A percentile compares a stretch with the other conserved stretches of the same genome.
Evolutionary conservation across 1,140 invertebrate species (phyloP).

Genomic region (Steinernema feltiae): DNA sequence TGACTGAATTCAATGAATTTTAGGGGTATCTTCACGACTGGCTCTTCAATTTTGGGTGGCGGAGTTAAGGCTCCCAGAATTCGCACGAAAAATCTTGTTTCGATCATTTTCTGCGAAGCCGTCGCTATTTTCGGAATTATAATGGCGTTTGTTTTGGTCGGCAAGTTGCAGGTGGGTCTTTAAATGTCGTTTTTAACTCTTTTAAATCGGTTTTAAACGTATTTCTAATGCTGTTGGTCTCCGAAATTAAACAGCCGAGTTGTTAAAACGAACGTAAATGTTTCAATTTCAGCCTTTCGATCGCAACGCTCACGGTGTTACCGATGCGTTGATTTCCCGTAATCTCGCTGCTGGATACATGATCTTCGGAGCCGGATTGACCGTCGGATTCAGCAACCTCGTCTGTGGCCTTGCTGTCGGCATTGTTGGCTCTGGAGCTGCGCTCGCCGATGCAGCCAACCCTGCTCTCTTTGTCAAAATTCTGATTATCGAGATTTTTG

Average conservation of each 20-base stretch:
- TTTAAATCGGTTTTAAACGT: not conserved
- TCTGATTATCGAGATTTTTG: slow-evolving; percentile 94
- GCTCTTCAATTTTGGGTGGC: slow-evolving; percentile 86
- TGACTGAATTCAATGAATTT: slow-evolving; percentile 33
- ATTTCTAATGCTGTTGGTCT: not conserved
- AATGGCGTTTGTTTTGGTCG: slow-evolving; percentile 86
- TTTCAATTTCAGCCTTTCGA: slow-evolving; percentile 22
- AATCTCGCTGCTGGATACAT: slow-evolving; percentile 70
- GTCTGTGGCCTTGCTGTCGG: slow-evolving; percentile 91
- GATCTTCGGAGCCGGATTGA: slow-evolving; percentile 88
- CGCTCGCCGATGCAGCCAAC: slow-evolving; percentile 88
- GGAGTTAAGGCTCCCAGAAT: slow-evolving; percentile 96
- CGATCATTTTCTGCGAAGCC: slow-evolving; percentile 96
- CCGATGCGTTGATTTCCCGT: slow-evolving; percentile 26
- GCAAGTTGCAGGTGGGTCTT: slow-evolving; percentile 67
- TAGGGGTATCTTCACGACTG: slow-evolving; percentile 87
- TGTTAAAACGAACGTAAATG: not conserved
- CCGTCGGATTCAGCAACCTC: slow-evolving; percentile 84
- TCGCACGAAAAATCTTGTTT: slow-evolving; percentile 97
- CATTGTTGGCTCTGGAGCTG: slow-evolving; percentile 88
- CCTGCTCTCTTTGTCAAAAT: slow-evolving; percentile 88
- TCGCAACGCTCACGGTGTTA: not conserved
- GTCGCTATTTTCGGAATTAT: slow-evolving; percentile 98
- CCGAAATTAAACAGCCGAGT: not conserved
- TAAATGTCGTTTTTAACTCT: not conserved